phyloP scores from a whole-genome alignment of 2,888 invertebrate species.

The Folsomia candida region DNA sequence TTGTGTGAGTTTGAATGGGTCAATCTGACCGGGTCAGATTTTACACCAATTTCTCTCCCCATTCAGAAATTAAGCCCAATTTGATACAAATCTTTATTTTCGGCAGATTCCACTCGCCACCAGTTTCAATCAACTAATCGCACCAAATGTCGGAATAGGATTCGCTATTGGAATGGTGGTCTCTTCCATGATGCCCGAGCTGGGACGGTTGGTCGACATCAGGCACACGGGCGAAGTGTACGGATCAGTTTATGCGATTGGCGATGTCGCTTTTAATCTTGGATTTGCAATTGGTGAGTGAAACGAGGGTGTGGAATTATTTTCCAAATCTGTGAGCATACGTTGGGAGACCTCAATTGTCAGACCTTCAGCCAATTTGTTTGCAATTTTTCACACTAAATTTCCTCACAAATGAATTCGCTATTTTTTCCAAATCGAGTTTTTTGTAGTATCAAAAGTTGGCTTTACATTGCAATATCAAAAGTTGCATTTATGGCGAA shows the following conservation, averaged over 20 bases:
- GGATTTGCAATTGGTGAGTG: constrained; percentile 87
- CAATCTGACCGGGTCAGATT: constrained; percentile 89
- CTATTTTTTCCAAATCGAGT: no score
- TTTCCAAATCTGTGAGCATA: no score
- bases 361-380: no score
- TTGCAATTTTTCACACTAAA: no score
- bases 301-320: no score
- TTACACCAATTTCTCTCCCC: constrained; percentile 56
- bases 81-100: no score
- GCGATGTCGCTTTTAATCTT: constrained; percentile 96
- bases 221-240: constrained; percentile 95
- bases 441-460: no score
- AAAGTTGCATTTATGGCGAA: no score
- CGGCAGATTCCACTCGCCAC: neutral
- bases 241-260: constrained; percentile 96
- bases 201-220: constrained; percentile 88
- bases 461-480: no score
- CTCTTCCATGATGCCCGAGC: constrained; percentile 94
- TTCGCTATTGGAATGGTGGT: constrained; percentile 99
- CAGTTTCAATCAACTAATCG: constrained; percentile 76
- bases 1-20: constrained; percentile 67
- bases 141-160: constrained; percentile 93
- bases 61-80: no score
- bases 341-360: no score
- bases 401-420: no score